phyloP scores from a whole-genome alignment of 1,140 invertebrate genomes.

The Pseudomyrmex sp. region DNA sequence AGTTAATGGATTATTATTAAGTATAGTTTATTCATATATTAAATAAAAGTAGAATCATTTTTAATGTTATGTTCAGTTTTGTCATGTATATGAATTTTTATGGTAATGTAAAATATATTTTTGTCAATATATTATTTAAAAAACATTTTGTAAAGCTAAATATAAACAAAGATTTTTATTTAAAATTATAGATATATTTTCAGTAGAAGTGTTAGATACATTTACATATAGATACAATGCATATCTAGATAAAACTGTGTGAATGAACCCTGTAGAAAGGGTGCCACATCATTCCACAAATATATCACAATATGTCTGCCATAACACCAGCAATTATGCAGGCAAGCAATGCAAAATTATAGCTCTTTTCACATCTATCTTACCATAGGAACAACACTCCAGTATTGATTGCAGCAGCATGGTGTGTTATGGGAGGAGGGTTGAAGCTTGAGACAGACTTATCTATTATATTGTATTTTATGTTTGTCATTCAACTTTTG shows the following conservation, averaged over 20 bases:
- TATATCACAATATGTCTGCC: conserved; percentile 40
- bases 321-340: conserved; percentile 1
- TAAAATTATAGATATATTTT: not conserved
- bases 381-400: conserved; percentile 80
- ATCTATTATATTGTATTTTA: conserved; percentile 74
- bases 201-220: not conserved
- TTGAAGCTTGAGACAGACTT: conserved; percentile 77
- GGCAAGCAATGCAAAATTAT: conserved; percentile 19
- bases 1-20: too few relatives aligned
- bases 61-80: too few relatives aligned
- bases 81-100: too few relatives aligned
- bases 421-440: conserved; percentile 79
- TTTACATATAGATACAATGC: not conserved
- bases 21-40: too few relatives aligned
- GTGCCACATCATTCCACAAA: conserved; percentile 53
- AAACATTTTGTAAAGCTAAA: not conserved
- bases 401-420: conserved; percentile 84
- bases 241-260: conserved; percentile 30
- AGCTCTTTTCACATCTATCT: conserved; percentile 66
- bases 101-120: too few relatives aligned
- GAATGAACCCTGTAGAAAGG: conserved; percentile 39
- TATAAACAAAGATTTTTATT: not conserved
- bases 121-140: not conserved
- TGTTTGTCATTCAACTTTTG: conserved; percentile 66
- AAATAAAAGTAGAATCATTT: too few relatives aligned